Conservation (phyloP, 1,140 invertebrate genomes). For the Drosophila pruinosa region DNA sequence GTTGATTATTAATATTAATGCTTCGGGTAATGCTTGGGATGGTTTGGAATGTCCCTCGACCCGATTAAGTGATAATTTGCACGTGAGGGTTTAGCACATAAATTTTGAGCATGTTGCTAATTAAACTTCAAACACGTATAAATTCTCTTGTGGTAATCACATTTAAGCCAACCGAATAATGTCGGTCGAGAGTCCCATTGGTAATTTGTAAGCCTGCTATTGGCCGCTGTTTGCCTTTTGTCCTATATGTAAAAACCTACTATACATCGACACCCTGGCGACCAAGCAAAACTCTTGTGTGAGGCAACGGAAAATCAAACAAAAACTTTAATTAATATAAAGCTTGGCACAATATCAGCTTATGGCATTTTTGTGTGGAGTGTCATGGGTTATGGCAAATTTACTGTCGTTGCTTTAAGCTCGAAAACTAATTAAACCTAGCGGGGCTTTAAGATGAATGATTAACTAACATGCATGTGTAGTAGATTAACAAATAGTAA, state of each 20-base stretch:
- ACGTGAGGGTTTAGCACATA: slow-evolving; percentile 6
- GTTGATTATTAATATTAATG: slow-evolving; percentile 24
- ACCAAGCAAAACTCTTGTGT: neutral
- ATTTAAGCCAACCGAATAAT: slow-evolving; percentile 30
- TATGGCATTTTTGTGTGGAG: slow-evolving; percentile 25
- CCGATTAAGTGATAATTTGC: slow-evolving; percentile 36
- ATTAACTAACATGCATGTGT: slow-evolving; percentile 7
- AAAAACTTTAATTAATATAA: slow-evolving; percentile 76
- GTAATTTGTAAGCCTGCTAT: slow-evolving; percentile 6
- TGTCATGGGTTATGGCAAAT: neutral
- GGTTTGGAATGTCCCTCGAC: neutral
- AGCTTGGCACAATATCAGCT: slow-evolving; percentile 43
- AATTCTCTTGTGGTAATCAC: slow-evolving; percentile 32
- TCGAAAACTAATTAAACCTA: slow-evolving; percentile 64
- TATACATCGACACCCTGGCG: neutral
- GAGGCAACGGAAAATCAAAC: slow-evolving; percentile 49
- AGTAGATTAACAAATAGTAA: slow-evolving; percentile 9
- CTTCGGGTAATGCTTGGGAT: neutral
- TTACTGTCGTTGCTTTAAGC: neutral
- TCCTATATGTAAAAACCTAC: neutral
- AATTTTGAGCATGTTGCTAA: slow-evolving; percentile 27
- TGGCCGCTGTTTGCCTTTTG: neutral
- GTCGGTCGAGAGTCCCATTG: slow-evolving; percentile 5
- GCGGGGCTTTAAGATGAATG: slow-evolving; percentile 27
- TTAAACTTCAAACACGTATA: slow-evolving; percentile 39